A percentile compares a stretch with the other conserved stretches of the same genome.
Conservation (phyloP, 2,888 invertebrate genomes). For the Automeris io region DNA sequence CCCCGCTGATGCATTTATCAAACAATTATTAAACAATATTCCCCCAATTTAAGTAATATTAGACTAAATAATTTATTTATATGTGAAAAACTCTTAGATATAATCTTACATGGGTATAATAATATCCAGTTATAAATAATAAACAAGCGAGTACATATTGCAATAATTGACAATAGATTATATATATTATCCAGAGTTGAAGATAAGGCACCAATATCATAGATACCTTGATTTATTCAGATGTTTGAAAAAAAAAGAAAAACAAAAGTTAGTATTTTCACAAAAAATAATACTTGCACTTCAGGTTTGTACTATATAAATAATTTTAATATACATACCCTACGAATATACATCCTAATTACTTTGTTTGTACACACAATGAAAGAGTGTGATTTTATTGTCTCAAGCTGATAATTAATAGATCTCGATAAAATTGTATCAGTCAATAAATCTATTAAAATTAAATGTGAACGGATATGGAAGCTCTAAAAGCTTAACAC, state of each 20-base stretch:
- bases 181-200: constrained; percentile 22
- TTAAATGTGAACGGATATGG: constrained; percentile 9
- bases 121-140: constrained; percentile 36
- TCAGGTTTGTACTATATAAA: constrained; percentile 50
- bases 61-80: constrained; percentile 4
- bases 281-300: constrained; percentile 17
- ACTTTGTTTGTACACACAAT: constrained; percentile 32
- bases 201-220: constrained; percentile 46
- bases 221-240: not conserved
- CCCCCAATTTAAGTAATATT: not conserved
- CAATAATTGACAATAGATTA: constrained; percentile 18
- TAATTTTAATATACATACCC: too few relatives aligned
- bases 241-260: not conserved
- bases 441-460: not conserved
- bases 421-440: not conserved
- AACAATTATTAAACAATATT: not conserved
- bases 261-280: not conserved
- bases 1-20: not conserved
- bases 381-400: constrained; percentile 21
- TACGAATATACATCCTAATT: constrained; percentile 31
- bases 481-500: not conserved
- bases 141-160: constrained; percentile 20
- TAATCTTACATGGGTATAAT: constrained; percentile 19
- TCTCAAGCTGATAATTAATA: constrained; percentile 4
- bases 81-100: constrained; percentile 13